Conservation (phyloP, 2,113 vertebrate genomes). For the Noctilio leporinus region DNA sequence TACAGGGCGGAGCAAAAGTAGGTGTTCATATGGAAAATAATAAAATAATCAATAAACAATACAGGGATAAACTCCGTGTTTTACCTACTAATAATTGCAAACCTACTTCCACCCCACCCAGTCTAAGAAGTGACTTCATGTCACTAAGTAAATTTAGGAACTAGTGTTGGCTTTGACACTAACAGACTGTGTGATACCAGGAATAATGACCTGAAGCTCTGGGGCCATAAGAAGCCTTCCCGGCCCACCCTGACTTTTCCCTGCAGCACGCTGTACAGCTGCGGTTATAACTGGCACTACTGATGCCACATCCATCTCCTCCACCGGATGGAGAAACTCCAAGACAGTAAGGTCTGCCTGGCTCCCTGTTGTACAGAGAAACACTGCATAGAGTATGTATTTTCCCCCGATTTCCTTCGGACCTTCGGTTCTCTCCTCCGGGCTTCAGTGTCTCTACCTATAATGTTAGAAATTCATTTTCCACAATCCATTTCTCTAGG, state of each 20-base stretch:
- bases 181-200: background rate
- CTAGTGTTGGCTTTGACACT: background rate
- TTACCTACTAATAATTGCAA: background rate
- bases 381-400: fast-evolving
- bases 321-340: background rate
- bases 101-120: background rate
- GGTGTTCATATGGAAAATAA: background rate
- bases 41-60: background rate
- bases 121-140: background rate
- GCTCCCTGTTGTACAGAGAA: fast-evolving
- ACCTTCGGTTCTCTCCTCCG: background rate
- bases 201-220: background rate
- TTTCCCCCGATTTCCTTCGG: background rate
- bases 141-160: background rate
- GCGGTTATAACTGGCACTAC: background rate
- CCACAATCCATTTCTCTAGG: background rate
- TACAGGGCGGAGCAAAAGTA: background rate
- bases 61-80: background rate
- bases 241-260: background rate
- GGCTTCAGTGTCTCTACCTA: background rate
- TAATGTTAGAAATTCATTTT: background rate
- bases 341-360: background rate
- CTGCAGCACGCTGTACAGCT: background rate
- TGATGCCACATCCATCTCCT: background rate
- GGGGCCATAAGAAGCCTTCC: background rate